Conservation (phyloP, 2,797 vertebrate species). For the Rhabdophis nuchalis region DNA sequence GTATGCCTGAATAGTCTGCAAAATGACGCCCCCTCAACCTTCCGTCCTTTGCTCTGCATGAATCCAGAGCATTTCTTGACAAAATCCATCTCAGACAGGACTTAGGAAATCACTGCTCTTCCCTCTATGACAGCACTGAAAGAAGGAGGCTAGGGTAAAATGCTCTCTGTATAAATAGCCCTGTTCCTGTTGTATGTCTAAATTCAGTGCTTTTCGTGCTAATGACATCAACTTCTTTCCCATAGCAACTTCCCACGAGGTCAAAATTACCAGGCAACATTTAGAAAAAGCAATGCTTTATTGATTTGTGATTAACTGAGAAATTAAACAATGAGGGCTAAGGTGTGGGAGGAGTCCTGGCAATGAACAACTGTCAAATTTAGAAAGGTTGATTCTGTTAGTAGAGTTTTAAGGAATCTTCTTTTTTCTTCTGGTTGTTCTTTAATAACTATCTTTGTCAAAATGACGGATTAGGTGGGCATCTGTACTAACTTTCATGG, state of each 20-base stretch:
- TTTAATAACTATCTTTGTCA: slow-evolving; percentile 2
- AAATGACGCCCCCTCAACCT: background rate
- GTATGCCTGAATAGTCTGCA: background rate
- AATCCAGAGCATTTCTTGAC: slow-evolving; percentile 39
- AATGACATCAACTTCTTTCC: slow-evolving; percentile 76
- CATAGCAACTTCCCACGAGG: slow-evolving; percentile 76
- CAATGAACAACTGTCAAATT: background rate
- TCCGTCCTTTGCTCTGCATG: background rate
- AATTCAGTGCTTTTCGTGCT: slow-evolving; percentile 73
- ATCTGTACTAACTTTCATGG: slow-evolving; percentile 38
- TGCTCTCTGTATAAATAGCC: slow-evolving; percentile 73
- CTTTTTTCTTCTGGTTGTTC: background rate
- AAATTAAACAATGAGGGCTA: slow-evolving; percentile 9
- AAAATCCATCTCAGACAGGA: slow-evolving; percentile 43
- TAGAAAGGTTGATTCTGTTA: slow-evolving; percentile 10
- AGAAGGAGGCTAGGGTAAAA: slow-evolving; percentile 29
- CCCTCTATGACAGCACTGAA: slow-evolving; percentile 48
- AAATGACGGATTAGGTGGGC: slow-evolving; percentile 51
- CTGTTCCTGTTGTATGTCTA: slow-evolving; percentile 73
- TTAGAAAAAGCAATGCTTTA: slow-evolving; percentile 56
- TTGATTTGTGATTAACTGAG: slow-evolving; percentile 62
- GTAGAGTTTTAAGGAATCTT: background rate
- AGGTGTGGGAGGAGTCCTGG: slow-evolving; percentile 26
- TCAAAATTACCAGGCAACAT: slow-evolving; percentile 70
- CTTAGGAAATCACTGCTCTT: slow-evolving; percentile 51